A percentile compares a stretch with the other conserved stretches of the same genome.
phyloP scores from a whole-genome alignment of 1,140 invertebrate species.

The Mactra quadrangularis region DNA sequence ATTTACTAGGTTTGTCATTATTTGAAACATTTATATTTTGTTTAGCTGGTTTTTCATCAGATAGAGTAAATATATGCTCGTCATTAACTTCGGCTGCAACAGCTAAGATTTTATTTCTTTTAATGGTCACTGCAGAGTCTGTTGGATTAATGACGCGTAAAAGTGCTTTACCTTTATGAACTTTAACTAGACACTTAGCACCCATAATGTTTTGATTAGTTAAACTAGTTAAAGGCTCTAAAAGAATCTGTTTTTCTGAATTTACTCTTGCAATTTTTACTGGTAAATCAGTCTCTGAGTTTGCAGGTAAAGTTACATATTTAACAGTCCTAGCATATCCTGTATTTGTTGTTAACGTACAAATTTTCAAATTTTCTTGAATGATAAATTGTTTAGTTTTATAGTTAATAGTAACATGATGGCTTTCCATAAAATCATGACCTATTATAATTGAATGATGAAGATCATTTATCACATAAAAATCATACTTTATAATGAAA shows the following conservation, averaged over 20 bases:
- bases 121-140: background rate
- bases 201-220: constrained; percentile 12
- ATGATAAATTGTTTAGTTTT: background rate
- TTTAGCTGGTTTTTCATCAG: background rate
- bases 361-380: background rate
- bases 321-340: constrained; percentile 6
- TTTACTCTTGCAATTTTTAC: constrained; percentile 18
- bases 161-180: background rate
- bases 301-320: background rate
- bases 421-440: constrained; percentile 22
- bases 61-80: background rate
- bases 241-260: background rate
- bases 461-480: constrained; percentile 19
- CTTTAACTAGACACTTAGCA: constrained; percentile 28
- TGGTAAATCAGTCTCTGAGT: background rate
- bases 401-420: background rate
- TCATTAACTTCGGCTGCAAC: background rate
- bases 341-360: background rate
- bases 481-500: background rate
- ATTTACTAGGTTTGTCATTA: background rate
- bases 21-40: background rate
- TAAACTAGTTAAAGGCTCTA: constrained; percentile 9
- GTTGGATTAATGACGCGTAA: constrained; percentile 4
- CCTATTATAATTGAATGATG: constrained; percentile 35
- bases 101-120: constrained; percentile 30